Evolutionary conservation across 2,888 invertebrate genomes (phyloP).

Genomic region (Lampropteryx suffumata): DNA sequence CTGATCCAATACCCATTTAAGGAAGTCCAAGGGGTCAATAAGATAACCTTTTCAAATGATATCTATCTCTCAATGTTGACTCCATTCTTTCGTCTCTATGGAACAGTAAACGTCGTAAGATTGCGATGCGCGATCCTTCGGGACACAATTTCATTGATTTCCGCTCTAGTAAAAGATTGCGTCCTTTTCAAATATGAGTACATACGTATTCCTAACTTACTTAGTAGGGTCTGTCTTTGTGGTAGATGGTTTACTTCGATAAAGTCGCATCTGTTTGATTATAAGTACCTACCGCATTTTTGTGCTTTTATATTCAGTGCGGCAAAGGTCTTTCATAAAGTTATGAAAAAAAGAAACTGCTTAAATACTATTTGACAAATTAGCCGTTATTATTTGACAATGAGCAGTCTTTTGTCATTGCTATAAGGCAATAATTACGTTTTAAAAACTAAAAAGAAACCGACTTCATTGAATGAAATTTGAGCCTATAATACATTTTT

Average conservation of each 20-base stretch:
- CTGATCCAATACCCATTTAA: not conserved
- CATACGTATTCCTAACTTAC: slow-evolving; percentile 3
- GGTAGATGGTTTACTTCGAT: not conserved
- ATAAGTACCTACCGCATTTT: too few relatives aligned
- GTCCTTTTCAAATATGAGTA: slow-evolving; percentile 27
- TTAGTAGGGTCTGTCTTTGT: slow-evolving; percentile 3
- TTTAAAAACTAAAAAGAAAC: too few relatives aligned
- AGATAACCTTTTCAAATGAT: slow-evolving; percentile 12
- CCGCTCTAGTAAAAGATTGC: slow-evolving; percentile 21
- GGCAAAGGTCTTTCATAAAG: too few relatives aligned
- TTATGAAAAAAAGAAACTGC: too few relatives aligned
- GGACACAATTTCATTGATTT: slow-evolving; percentile 19
- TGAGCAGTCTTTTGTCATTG: too few relatives aligned
- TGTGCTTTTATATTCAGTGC: too few relatives aligned
- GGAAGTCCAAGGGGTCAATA: slow-evolving; percentile 9
- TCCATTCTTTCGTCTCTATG: slow-evolving; percentile 9
- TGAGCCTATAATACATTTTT: too few relatives aligned
- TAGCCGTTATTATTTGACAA: too few relatives aligned
- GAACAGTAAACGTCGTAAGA: slow-evolving; percentile 16
- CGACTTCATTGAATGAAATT: too few relatives aligned
- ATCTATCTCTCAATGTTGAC: not conserved
- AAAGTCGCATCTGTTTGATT: too few relatives aligned
- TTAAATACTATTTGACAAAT: too few relatives aligned
- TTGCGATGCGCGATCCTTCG: slow-evolving; percentile 16
- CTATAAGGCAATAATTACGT: too few relatives aligned